These are phyloP conservation scores for Gymnoscelis rufifasciata DNA, from an alignment of 2,888 invertebrate species.

Conservation along the genomic window DNA sequence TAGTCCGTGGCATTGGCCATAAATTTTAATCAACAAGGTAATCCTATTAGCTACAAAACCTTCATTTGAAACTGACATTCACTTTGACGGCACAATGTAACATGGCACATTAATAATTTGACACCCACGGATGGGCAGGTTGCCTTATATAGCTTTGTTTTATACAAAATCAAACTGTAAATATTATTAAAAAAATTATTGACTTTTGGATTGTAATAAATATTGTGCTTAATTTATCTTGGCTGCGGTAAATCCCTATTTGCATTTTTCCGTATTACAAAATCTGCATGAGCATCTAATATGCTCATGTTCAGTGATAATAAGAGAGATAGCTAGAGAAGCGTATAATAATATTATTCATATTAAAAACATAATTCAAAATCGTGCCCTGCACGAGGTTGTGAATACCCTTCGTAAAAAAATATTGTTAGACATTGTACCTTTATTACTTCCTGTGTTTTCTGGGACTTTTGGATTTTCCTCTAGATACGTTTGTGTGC, in stretches of 20 bases:
- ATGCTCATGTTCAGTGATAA: conserved; percentile 4
- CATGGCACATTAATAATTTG: conserved; percentile 27
- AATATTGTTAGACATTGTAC: conserved; percentile 31
- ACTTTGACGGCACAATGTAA: conserved; percentile 26
- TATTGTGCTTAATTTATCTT: not conserved
- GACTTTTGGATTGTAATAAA: not conserved
- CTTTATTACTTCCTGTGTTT: conserved; percentile 30
- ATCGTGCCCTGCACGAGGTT: conserved; percentile 17
- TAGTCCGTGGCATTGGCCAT: conserved; percentile 17
- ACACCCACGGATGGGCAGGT: conserved; percentile 30
- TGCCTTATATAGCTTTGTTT: conserved; percentile 24
- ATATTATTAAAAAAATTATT: not conserved
- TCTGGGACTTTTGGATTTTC: conserved; percentile 29
- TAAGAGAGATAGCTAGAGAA: conserved; percentile 10
- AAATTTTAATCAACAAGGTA: conserved; percentile 28
- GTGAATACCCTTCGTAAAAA: conserved; percentile 30
- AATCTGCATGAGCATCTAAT: conserved; percentile 5
- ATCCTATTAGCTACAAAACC: conserved; percentile 25
- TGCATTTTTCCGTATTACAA: not conserved
- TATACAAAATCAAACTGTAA: not conserved
- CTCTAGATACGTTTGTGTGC: conserved; percentile 21
- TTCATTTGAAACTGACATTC: conserved; percentile 29
- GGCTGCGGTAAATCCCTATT: not conserved
- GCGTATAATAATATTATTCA: conserved; percentile 19
- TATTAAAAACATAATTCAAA: conserved; percentile 29